Evolutionary conservation across 2,113 vertebrate species (phyloP), one percentile per base, ranked within the genome.

Genomic region (Piliocolobus tephrosceles): DNA sequence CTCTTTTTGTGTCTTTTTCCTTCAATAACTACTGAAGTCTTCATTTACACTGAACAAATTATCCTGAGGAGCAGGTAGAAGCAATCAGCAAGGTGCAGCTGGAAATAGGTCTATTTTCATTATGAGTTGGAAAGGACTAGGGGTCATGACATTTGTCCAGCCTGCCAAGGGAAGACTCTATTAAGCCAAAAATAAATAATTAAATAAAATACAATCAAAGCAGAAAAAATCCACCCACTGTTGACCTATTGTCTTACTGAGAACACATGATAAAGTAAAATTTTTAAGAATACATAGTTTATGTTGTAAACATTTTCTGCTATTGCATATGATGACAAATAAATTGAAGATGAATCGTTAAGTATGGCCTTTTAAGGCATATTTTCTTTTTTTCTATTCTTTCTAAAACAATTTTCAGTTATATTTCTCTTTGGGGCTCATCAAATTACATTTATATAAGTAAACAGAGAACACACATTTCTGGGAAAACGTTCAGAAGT

Each of bases 11-110:
- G 73, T 45, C 22, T 76, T 95, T 43, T 96, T 57, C 12, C 84
- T 97, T 94, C 55, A 84, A 72, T 88, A 98, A 83, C 94, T 96
- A 78, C 96, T 97, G 92, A 98, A 98, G 76, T 97, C 97, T 98
- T 98, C 98, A 98, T 98, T 98, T 98, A 98, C 90, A 93, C 97
- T 94, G 96, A 96, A 98, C 97, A 98, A 98, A 98, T 99, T 98
- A 98, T 96, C 96, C 91, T 94, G 96, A 98, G 94, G 98, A 98
- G 98, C 95, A 97, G 92, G 96, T 98, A 98, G 96, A 98, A 98
- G 97, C 97, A 98, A 97, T 98, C 97, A 98, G 84, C 81, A 97
- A 98, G 92, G 90, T 97, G 88, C 97, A 98, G 91, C 83, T 98
- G 90, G 96, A 96, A 98, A 97, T 89, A 97, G 78, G 95, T 98